Conservation (phyloP, 1,140 invertebrate species). For the Spodoptera frugiperda region DNA sequence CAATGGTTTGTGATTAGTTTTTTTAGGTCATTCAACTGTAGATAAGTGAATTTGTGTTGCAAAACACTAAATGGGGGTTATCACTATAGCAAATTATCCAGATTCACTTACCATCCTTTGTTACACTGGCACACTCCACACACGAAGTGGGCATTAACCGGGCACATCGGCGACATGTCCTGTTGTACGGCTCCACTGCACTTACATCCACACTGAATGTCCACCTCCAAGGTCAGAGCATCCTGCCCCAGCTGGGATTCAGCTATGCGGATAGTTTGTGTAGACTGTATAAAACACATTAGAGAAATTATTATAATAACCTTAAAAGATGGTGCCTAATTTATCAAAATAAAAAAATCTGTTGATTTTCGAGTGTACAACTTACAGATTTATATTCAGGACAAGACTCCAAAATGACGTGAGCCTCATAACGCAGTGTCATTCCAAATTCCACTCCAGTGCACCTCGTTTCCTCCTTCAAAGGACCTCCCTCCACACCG, state of each 20-base stretch:
- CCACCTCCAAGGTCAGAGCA: conserved; percentile 78
- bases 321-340: too few species aligned
- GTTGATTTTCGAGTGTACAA: neutral
- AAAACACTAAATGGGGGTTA: too few species aligned
- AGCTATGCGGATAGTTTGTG: conserved; percentile 78
- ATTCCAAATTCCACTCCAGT: conserved; percentile 86
- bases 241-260: conserved; percentile 85
- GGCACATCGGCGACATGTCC: conserved; percentile 70
- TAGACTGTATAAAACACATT: conserved; percentile 54
- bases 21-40: too few species aligned
- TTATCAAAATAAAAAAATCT: neutral
- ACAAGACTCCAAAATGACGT: conserved; percentile 86
- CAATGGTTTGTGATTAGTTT: too few species aligned
- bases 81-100: too few species aligned
- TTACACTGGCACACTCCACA: conserved; percentile 88
- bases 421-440: conserved; percentile 87
- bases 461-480: conserved; percentile 83
- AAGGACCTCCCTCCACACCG: conserved; percentile 77
- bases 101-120: conserved; percentile 84
- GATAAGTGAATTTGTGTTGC: too few species aligned
- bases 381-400: conserved; percentile 78
- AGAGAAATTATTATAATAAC: neutral
- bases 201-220: conserved; percentile 82
- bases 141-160: conserved; percentile 82
- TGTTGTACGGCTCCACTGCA: conserved; percentile 67